Base-by-base conservation (phyloP, 2,113 vertebrate genomes). In the Phocoena phocoena region DNA sequence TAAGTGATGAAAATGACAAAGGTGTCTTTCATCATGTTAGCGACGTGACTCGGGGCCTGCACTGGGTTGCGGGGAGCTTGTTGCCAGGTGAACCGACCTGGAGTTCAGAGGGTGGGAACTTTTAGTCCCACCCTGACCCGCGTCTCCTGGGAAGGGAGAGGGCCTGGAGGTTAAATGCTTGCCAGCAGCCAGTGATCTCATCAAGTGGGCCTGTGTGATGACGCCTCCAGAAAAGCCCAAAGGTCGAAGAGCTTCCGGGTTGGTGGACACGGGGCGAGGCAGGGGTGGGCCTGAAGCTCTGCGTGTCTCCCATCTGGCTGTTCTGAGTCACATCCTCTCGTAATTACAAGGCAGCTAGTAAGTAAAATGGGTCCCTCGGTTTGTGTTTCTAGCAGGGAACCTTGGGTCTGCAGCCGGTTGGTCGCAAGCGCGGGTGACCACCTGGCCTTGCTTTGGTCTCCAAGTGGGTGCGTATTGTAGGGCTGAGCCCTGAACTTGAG, bases 81-180 rank as follows among this genome's bases (percentile, higher is more conserved):
- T 67, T 41, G 21, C 47, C 36, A 26, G 60, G 38, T 33, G 68
- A 83, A 17, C 67, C 17, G 25, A 23, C 25, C 41, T 31, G 73
- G 8, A 55, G 12, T 41, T 53, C 55, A 41, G 47, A 90, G 18
- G n/a, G 18, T 55, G 55, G n/a, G 85, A 10, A 33, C 12, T 80
- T 90, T 68, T 25, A 80, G 60, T 20, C 14, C 26, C 20, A 55
- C 20, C 9, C 41, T 53, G 8, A 13, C 60, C 60, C 76, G 47
- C 0, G 0, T 41, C 15, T 77, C 28, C 60, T n/a, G 44, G n/a
- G 82, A 55, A 1, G 9, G 21, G 8, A 65, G 68, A 53, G 3
- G 28, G 20, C 47, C 15, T 77, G 47, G 47, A 79, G n/a, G 10
- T 21, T 44, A 41, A 77, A 58, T 28, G 23, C 6, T 79, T 28